Base-by-base conservation (phyloP, 2,113 vertebrate genomes). In the Labrus mixtus region DNA sequence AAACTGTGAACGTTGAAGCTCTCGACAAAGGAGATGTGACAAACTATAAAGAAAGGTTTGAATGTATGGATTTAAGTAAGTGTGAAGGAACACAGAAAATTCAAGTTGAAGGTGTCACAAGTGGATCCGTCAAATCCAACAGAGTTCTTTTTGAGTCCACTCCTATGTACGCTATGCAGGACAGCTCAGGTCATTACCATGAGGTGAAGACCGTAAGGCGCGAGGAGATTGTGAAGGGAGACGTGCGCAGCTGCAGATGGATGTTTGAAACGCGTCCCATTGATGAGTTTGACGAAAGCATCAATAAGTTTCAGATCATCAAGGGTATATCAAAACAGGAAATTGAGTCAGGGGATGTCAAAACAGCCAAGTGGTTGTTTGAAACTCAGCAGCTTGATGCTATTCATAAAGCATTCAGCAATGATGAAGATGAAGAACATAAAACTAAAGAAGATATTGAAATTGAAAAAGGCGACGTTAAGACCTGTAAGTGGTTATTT, bases 191-290 rank as follows among this genome's bases (percentile, higher is more conserved):
- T 20, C 94, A 96, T 72, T 98, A 96, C 80, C 96, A 98, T 45
- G 94, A 97, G 88, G 95, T 98, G 39, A 96, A 88, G 90, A 97
- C 97, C 2, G 95, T 98, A 59, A 94, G 95, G 53, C 95, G 97
- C 66, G 97, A 98, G 81, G 97, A 98, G 93, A 91, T 98, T 22
- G 89, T 97, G 19, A 96, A 95, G 84, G 97, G 97, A 23, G 95
- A 97, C 10, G 97, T 97, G 19, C 93, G 88, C 79, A 97, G 95
- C 74, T 98, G 95, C 81, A 94, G 95, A 62, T 98, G 97, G 97
- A 96, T 97, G 93, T 98, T 98, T 92, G 97, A 98, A 92, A 98
- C 97, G 8, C 95, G 91, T 11, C 96, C 96, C 1, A 95, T 98
- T 61, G 97, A 97, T 72, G 95, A 97, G 76, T 97, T 97, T 92